phyloP scores from a whole-genome alignment of 1,140 invertebrate species.

The Lordiphosa collinella region DNA sequence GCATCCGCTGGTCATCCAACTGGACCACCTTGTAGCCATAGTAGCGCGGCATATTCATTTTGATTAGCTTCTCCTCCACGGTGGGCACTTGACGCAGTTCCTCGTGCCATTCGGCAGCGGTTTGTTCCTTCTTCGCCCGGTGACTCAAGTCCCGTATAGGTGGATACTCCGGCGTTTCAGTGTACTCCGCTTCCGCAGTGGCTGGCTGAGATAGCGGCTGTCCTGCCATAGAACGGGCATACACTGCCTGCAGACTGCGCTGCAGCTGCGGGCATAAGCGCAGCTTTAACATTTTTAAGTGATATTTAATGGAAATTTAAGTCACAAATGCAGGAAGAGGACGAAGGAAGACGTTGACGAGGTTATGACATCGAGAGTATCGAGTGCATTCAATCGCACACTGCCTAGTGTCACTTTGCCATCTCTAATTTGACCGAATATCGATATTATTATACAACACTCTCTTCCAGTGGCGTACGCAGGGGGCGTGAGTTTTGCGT shows the following conservation, averaged over 20 bases:
- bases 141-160: conserved; percentile 82
- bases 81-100: conserved; percentile 84
- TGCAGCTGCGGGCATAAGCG: not conserved
- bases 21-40: conserved; percentile 87
- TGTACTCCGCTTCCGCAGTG: conserved; percentile 71
- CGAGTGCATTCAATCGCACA: not conserved
- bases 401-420: too few relatives aligned
- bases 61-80: conserved; percentile 90
- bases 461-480: too few relatives aligned
- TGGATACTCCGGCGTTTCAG: conserved; percentile 82
- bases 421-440: too few relatives aligned
- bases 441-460: too few relatives aligned
- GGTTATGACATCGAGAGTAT: conserved; percentile 21
- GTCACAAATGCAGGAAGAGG: not conserved
- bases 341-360: not conserved
- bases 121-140: conserved; percentile 76
- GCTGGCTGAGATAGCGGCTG: conserved; percentile 12
- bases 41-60: conserved; percentile 88
- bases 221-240: not conserved
- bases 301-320: not conserved
- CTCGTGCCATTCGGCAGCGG: conserved; percentile 80
- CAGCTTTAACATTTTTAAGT: conserved; percentile 1
- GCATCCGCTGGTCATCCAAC: conserved; percentile 82
- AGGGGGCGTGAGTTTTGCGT: too few relatives aligned
- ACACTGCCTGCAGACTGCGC: not conserved